A percentile compares a stretch with the other conserved stretches of the same genome.
Conservation (phyloP, 2,888 invertebrate species). For the Calameuta pallipes region DNA sequence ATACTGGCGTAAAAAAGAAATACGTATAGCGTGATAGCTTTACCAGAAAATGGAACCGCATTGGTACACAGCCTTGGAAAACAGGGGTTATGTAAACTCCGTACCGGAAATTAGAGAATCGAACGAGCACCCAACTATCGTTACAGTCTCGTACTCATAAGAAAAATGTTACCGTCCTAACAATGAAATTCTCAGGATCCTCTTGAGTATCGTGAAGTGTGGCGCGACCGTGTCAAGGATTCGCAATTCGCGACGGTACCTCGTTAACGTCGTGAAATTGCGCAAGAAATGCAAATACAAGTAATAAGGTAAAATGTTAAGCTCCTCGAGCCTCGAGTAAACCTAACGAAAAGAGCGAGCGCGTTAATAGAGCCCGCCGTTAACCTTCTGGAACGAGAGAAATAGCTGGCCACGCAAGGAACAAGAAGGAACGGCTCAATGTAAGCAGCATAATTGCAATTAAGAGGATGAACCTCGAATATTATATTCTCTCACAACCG, state of each 20-base stretch:
- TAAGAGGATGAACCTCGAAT: neutral
- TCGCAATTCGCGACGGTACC: neutral
- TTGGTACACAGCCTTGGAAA: neutral
- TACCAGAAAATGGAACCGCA: neutral
- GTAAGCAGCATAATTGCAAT: neutral
- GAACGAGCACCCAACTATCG: slow-evolving; percentile 17
- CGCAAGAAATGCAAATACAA: neutral
- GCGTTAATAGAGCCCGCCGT: neutral
- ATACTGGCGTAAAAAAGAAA: neutral
- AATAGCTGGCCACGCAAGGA: neutral
- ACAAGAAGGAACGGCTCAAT: neutral
- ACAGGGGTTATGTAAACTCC: neutral
- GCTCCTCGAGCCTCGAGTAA: neutral
- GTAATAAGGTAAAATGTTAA: neutral
- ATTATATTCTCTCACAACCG: neutral
- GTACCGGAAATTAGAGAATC: slow-evolving; percentile 40
- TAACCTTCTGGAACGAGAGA: neutral
- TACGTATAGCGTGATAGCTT: neutral
- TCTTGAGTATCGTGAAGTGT: neutral
- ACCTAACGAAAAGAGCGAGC: neutral
- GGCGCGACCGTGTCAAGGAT: neutral
- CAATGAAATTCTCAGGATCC: neutral
- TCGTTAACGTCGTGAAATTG: neutral
- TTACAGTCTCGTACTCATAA: neutral
- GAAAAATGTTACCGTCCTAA: neutral